Base-by-base conservation (phyloP, 2,888 invertebrate species). In the Acrobasis suavella region DNA sequence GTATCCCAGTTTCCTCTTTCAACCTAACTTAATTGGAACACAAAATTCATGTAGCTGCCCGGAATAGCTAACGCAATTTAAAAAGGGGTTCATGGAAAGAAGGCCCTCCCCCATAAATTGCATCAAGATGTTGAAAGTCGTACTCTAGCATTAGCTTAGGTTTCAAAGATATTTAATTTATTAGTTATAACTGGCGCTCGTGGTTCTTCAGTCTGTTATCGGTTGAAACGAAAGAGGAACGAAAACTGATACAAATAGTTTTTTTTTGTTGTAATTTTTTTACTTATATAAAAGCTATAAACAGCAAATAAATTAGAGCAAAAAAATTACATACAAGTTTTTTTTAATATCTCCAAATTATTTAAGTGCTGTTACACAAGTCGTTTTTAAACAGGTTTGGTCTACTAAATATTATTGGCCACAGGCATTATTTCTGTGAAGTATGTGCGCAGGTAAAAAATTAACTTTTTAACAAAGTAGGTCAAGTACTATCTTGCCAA, bases 61-160 rank as follows among this genome's bases (percentile, higher is more conserved):
- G 51, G 65, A 65, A 65, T 65, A 42, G 61, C 54, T 65, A 65
- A 65, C 61, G 63, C 61, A 63, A 65, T 63, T 65, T 61, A 55
- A 37, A 49, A 58, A 22, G 42, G 49, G 14, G 54, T 50, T 52
- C 60, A 49, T 52, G 58, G 50, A 49, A 50, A 46, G 62, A 52
- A 63, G 37, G 42, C 60, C 55, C 62, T 54, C 59, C 59, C 62
- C 42, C 55, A 16, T 56, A 65, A 65, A 65, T 65, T 65, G 61
- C 60, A 63, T 65, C 61, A 65, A 62, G 63, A 16, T 60, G 52
- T 59, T 61, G 46, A 8, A 42, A 54, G 39, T 52, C 61, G 54
- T 65, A 60, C 52, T 46, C n/a, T 12, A n/a, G 46, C 46, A 46
- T 46, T 52, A 61, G 58, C 51, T 55, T 50, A 22, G 46, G 17